Percentiles rank a stretch among this genome's conserved stretches.
These are phyloP conservation scores for Drosophila asahinai DNA, from an alignment of 1,140 invertebrate species.

Conservation along the genomic window DNA sequence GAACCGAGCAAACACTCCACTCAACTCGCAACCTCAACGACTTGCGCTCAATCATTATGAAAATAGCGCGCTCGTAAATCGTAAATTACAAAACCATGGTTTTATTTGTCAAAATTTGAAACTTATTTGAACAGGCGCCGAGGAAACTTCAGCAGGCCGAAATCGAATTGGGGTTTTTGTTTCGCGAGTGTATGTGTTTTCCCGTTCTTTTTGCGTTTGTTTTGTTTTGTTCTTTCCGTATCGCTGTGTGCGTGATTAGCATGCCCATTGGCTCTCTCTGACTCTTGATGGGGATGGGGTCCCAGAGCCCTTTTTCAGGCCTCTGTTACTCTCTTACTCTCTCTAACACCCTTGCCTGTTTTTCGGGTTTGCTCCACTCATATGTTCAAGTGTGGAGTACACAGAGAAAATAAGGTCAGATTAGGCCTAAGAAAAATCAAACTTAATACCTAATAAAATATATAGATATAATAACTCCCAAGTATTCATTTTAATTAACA, in stretches of 20 bases:
- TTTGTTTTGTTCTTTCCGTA: conserved; percentile 36
- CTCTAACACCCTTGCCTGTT: background rate
- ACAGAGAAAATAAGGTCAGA: background rate
- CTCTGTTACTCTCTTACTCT: background rate
- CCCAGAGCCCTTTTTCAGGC: conserved; percentile 39
- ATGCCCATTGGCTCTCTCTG: conserved; percentile 44
- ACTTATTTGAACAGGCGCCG: conserved; percentile 84
- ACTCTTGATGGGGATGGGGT: background rate
- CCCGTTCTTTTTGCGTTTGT: conserved; percentile 30
- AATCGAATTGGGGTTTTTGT: conserved; percentile 39
- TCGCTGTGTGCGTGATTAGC: conserved; percentile 65
- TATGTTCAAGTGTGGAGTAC: conserved; percentile 4
- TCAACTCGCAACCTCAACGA: conserved; percentile 20
- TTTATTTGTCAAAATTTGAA: conserved; percentile 85
- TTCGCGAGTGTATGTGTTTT: conserved; percentile 30
- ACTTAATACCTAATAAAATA: no score
- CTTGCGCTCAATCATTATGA: conserved; percentile 69
- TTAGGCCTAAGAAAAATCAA: background rate
- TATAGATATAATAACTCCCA: no score
- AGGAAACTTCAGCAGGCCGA: conserved; percentile 57
- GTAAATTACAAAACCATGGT: conserved; percentile 84
- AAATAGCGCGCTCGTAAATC: conserved; percentile 49
- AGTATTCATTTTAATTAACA: no score
- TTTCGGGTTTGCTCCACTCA: conserved; percentile 19
- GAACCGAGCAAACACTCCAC: conserved; percentile 42